Evolutionary conservation across 1,140 invertebrate species (phyloP), one percentile per base, ranked within the genome.

Genomic region (Physella acuta): DNA sequence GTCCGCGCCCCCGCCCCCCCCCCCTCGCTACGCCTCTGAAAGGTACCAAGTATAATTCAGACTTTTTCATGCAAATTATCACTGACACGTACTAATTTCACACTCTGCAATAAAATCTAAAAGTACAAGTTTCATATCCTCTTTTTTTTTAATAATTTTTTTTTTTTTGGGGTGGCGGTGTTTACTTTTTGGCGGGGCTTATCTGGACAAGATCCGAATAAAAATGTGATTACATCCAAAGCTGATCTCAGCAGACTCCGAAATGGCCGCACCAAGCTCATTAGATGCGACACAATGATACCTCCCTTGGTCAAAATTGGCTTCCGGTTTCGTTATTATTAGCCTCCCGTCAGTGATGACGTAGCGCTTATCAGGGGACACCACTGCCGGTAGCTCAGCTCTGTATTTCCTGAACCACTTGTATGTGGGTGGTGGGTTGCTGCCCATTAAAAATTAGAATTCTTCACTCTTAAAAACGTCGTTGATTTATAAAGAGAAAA

Each of bases 201-300:
- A n/a, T n/a, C n/a, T 16, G 52, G 16, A 11, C 16, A 26, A 55
- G 5, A 24, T 11, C 5, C 16, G 24, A 14, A 5, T 24, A 16
- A 55, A 55, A 5, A n/a, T n/a, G 16, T 16, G 5, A 36, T 26
- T 63, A 63, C 61, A 53, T 67, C 52, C 52, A 56, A 65, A 71
- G 55, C 24, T 66, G 3, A 66, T 66, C 28, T 34, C n/a, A 4
- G 5, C 63, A 26, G 63, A 30, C 26, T 66, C 63, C 17, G 63
- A 66, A 1, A 66, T 11, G 26, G 98, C 91, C 0, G 90, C 90
- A 24, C 96, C 96, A 88, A 90, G 97, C 76, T 90, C 88, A 84
- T 98, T 99, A 11, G 88, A 87, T 14, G 95, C 95, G 74, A 91
- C 91, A 79, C 96, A 99, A 81, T 95, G 92, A 85, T 97, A 98